Evolutionary conservation across 2,888 invertebrate genomes (phyloP).

Genomic region (Coenonympha glycerion): DNA sequence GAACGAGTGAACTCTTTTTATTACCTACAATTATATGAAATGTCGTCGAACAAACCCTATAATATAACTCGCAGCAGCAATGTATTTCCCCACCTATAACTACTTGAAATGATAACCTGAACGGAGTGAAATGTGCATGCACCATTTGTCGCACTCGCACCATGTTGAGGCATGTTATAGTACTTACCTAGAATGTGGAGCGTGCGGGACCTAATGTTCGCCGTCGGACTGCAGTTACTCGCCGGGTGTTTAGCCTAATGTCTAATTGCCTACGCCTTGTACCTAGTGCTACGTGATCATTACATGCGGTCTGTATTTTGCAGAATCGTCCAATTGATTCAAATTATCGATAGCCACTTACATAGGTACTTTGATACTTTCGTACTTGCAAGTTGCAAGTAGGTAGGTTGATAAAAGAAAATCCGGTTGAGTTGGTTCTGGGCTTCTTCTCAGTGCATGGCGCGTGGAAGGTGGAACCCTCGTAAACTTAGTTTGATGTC

Average conservation of each 20-base stretch:
- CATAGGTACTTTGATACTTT: too few species aligned
- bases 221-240: conserved; percentile 6
- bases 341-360: background rate
- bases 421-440: too few species aligned
- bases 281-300: conserved; percentile 7
- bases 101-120: too few species aligned
- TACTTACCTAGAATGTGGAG: conserved; percentile 53
- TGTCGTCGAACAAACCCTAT: background rate
- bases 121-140: conserved; percentile 11
- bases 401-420: too few species aligned
- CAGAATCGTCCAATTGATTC: conserved; percentile 8
- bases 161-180: conserved; percentile 25
- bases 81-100: too few species aligned
- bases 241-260: conserved; percentile 19
- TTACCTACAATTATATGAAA: too few species aligned
- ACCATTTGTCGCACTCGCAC: conserved; percentile 20
- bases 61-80: background rate
- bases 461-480: too few species aligned
- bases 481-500: too few species aligned
- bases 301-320: background rate
- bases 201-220: conserved; percentile 49
- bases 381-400: too few species aligned
- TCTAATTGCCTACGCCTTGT: conserved; percentile 12
- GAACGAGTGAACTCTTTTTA: too few species aligned
- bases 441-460: too few species aligned